Evolutionary conservation across 2,797 vertebrate species (phyloP).

Genomic region (Betta splendens): DNA sequence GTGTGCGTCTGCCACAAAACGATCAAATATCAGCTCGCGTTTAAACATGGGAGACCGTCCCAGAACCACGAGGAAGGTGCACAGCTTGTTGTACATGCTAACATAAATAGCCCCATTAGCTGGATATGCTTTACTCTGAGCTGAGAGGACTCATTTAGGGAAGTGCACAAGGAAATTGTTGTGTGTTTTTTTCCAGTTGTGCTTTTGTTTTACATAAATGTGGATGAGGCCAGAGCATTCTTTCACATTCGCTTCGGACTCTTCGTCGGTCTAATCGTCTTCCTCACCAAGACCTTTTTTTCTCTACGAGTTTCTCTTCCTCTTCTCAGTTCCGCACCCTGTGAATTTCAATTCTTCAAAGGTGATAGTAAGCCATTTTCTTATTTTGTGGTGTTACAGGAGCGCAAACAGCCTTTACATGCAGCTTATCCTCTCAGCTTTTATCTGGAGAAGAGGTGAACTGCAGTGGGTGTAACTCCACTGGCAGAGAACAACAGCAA

Average conservation of each 20-base stretch:
- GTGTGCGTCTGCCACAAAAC: slow-evolving; percentile 28
- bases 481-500: slow-evolving; percentile 43
- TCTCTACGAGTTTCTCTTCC: slow-evolving; percentile 48
- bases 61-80: slow-evolving; percentile 37
- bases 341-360: background rate
- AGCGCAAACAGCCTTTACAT: slow-evolving; percentile 40
- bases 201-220: slow-evolving; percentile 35
- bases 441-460: slow-evolving; percentile 42
- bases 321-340: slow-evolving; percentile 14
- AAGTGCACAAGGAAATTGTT: slow-evolving; percentile 57
- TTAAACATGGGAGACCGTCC: slow-evolving; percentile 44
- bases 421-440: slow-evolving; percentile 17
- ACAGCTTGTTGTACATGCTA: slow-evolving; percentile 43
- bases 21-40: slow-evolving; percentile 30
- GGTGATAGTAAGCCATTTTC: background rate
- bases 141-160: slow-evolving; percentile 80
- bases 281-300: slow-evolving; percentile 11
- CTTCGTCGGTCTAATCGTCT: background rate
- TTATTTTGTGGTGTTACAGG: too few relatives aligned
- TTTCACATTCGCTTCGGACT: background rate
- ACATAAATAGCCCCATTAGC: slow-evolving; percentile 73
- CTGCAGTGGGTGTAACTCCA: slow-evolving; percentile 38
- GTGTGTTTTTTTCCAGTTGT: slow-evolving; percentile 2
- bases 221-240: background rate
- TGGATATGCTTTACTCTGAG: slow-evolving; percentile 80